Evolutionary conservation across 2,797 vertebrate genomes (phyloP), one percentile per base, ranked within the genome.

Genomic region (Megalops cyprinoides): DNA sequence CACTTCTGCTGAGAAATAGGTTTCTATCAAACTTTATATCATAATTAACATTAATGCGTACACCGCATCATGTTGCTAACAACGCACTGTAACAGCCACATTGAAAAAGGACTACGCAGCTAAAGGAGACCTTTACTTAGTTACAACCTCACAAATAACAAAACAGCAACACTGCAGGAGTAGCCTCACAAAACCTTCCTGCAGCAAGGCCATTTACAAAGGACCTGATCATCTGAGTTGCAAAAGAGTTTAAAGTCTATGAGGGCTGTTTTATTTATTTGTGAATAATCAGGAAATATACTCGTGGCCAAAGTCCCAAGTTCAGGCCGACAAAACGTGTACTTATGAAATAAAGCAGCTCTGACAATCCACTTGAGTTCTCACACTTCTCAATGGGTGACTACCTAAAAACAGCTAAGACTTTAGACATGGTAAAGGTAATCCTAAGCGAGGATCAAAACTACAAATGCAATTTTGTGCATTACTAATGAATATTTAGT

Each of bases 381-480:
- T 39, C 8, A 49, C 7, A 25, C 34, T 0, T 23, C 0, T 34
- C 56, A 71, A 28, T 53, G 55, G 74, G 25, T 51, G 55, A 65
- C 6, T 14, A 34, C 6, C 60, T 34, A 12, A 9, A 71, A 46
- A 15, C 73, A 79, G 76, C 46, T 79, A 71, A 75, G 62, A 79
- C 81, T 46, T 1, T 46, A 18, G 15, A 7, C 62, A 81, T 46
- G 55, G 8, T 37, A 25, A 10, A 76, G 86, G 84, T 84, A 80
- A 82, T 83, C 73, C 10, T 55, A 85, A 83, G 80, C 81, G 77
- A 56, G 81, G 42, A 78, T 81, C 83, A 65, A n/a, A 75, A 69
- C 84, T 86, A 23, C 84, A 88, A 51, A 48, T 55, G 10, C 34
- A 89, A 79, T 88, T 81, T 42, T n/a, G n/a, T n/a, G n/a, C 37